Conservation (phyloP, 2,797 vertebrate species). For the Scolopax bukidnonensis region DNA sequence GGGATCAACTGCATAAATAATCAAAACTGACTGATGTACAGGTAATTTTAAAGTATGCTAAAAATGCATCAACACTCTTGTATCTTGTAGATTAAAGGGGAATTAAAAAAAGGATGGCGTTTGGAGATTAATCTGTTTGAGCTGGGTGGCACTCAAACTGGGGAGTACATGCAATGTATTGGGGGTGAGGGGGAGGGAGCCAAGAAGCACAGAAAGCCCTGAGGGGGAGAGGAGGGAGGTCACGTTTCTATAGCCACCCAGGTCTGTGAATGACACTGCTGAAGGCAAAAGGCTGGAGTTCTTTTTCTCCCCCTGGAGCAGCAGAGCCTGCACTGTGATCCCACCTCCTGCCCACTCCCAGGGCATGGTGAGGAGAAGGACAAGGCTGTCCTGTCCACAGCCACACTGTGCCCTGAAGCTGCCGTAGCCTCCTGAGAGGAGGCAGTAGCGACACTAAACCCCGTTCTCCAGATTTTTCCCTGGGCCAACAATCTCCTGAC, state of each 20-base stretch:
- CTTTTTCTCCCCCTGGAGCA: background rate
- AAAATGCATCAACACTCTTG: accelerated
- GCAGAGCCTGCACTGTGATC: background rate
- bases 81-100: background rate
- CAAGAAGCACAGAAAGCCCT: background rate
- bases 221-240: background rate
- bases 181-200: background rate
- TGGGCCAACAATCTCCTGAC: background rate
- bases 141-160: background rate
- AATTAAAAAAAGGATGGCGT: background rate
- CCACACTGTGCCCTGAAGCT: background rate
- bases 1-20: background rate
- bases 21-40: background rate
- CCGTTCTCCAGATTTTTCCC: background rate
- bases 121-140: background rate
- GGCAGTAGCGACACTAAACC: background rate
- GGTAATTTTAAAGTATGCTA: background rate
- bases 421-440: background rate
- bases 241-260: background rate
- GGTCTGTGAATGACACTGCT: background rate
- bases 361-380: background rate
- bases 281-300: background rate
- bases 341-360: background rate
- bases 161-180: background rate
- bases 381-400: background rate